phyloP scores from a whole-genome alignment of 2,113 vertebrate species.

The Hypocryptadius cinnamomeus region DNA sequence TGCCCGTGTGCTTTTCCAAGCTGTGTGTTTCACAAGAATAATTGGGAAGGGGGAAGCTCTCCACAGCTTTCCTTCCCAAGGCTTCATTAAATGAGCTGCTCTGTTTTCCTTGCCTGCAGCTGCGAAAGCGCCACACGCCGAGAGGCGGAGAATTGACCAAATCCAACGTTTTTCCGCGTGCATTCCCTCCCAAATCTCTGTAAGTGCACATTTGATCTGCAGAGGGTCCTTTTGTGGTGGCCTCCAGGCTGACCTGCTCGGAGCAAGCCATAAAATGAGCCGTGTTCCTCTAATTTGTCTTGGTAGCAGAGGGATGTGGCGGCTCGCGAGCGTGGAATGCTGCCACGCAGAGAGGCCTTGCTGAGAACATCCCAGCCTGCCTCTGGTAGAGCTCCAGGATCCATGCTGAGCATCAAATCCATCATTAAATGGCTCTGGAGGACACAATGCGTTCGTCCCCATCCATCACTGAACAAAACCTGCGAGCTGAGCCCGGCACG shows the following conservation, averaged over 20 bases:
- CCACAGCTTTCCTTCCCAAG: not conserved
- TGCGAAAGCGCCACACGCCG: fast-evolving
- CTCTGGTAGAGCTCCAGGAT: not conserved
- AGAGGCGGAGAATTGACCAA: not conserved
- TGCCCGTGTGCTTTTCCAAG: not conserved
- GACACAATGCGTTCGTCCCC: not conserved
- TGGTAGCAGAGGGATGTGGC: not conserved
- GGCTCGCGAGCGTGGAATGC: not conserved
- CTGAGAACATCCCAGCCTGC: not conserved
- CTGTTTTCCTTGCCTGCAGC: not conserved
- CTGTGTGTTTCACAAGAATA: not conserved
- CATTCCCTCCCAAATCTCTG: not conserved
- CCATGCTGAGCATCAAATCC: not conserved
- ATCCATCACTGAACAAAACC: slow-evolving; percentile 4
- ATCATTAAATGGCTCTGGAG: not conserved
- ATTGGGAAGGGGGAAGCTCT: not conserved
- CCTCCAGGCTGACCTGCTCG: not conserved
- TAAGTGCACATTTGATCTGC: fast-evolving
- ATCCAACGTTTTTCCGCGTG: fast-evolving
- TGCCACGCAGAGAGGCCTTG: not conserved
- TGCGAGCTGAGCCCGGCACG: not conserved
- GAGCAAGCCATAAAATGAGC: not conserved
- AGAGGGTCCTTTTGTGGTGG: not conserved
- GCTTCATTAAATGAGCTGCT: fast-evolving
- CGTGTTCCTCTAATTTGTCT: not conserved